Evolutionary conservation across 2,888 invertebrate species (phyloP).

Genomic region (Dascillus cervinus): DNA sequence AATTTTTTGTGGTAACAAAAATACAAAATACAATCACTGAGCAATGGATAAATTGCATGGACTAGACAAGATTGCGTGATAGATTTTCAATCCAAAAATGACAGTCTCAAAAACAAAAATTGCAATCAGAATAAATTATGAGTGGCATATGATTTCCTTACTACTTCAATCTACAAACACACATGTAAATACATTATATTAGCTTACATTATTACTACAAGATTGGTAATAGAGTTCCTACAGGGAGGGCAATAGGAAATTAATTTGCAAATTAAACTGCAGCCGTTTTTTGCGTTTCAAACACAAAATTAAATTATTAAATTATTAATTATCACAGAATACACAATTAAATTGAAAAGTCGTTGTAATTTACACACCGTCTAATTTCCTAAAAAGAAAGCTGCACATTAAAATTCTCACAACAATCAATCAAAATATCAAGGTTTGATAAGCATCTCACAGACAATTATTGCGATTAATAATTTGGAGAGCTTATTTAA

Average conservation of each 20-base stretch:
- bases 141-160: conserved; percentile 15
- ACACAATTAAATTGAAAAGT: neutral
- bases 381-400: neutral
- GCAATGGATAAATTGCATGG: conserved; percentile 30
- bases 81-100: conserved; percentile 12
- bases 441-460: conserved; percentile 7
- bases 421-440: neutral
- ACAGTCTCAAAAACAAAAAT: conserved; percentile 11
- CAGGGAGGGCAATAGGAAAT: neutral
- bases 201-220: conserved; percentile 13
- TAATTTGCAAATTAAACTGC: neutral
- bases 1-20: neutral
- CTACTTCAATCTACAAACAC: conserved; percentile 32
- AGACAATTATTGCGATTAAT: conserved; percentile 12
- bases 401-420: too few relatives aligned
- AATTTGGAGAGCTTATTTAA: conserved; percentile 17
- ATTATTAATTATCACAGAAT: too few relatives aligned
- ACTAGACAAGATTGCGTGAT: conserved; percentile 30
- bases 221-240: conserved; percentile 4
- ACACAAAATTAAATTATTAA: too few relatives aligned
- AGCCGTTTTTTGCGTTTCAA: too few relatives aligned
- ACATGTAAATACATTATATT: conserved; percentile 31
- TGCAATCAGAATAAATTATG: neutral
- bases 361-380: neutral
- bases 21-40: conserved; percentile 27